These are phyloP conservation scores for Frankliniella fusca DNA, from an alignment of 2,888 invertebrate species.

Conservation along the genomic window DNA sequence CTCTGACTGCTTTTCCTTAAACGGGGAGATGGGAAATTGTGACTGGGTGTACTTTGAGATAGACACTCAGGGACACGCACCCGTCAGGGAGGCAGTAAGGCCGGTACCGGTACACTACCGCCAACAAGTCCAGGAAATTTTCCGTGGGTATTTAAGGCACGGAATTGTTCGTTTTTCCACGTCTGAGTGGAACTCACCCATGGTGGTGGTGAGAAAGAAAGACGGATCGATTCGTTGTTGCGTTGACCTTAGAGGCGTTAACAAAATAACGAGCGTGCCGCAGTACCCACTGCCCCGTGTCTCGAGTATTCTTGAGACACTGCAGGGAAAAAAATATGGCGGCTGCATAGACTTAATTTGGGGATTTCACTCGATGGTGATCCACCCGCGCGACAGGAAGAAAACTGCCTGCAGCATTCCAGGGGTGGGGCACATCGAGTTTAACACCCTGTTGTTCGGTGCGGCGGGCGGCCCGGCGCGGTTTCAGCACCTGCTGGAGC, in stretches of 20 bases:
- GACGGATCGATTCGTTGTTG: not conserved
- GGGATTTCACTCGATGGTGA: not conserved
- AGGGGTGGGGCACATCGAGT: not conserved
- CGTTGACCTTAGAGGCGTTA: not conserved
- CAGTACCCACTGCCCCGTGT: not conserved
- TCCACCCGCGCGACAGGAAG: not conserved
- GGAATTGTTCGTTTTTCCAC: not conserved
- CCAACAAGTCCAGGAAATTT: not conserved
- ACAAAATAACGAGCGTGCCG: not conserved
- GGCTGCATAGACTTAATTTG: not conserved
- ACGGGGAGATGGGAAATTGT: not conserved
- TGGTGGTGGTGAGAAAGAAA: not conserved
- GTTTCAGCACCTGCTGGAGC: not conserved
- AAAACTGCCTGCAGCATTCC: not conserved
- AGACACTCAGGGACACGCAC: not conserved
- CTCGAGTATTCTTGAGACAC: not conserved
- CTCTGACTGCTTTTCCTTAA: not conserved
- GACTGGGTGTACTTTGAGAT: not conserved
- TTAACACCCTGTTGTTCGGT: no score
- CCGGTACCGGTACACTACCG: not conserved
- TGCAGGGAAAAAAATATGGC: slow-evolving; percentile 2
- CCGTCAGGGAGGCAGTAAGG: not conserved
- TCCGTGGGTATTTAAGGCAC: not conserved
- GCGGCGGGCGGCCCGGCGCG: not conserved
- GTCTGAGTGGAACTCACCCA: no score